Conservation (phyloP, 1,140 invertebrate genomes). For the Triops cancriformis region DNA sequence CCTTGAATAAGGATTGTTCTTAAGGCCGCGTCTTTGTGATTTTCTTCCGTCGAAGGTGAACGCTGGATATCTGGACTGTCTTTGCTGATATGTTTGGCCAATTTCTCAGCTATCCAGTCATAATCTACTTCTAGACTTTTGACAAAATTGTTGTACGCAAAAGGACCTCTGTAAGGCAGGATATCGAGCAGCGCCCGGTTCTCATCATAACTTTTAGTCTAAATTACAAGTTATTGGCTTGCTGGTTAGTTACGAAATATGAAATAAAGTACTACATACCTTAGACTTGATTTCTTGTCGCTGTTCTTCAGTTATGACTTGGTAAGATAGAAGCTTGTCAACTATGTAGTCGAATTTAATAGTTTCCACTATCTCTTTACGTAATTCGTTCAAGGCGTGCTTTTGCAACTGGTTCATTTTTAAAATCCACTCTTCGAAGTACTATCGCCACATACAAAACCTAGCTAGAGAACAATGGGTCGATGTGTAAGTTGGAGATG, state of each 20-base stretch:
- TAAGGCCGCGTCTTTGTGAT: constrained; percentile 32
- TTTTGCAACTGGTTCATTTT: constrained; percentile 24
- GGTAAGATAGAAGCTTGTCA: constrained; percentile 32
- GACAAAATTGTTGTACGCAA: constrained; percentile 41
- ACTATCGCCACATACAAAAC: too few species aligned
- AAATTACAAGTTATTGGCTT: constrained; percentile 30
- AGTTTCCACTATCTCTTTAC: constrained; percentile 37
- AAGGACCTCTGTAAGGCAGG: constrained; percentile 31
- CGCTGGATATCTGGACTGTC: constrained; percentile 37
- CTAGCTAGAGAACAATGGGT: not conserved
- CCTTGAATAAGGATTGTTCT: constrained; percentile 35
- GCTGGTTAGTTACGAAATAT: not conserved
- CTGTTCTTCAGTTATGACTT: constrained; percentile 38
- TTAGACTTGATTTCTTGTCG: constrained; percentile 34
- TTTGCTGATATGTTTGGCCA: constrained; percentile 36
- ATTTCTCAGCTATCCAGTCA: constrained; percentile 43
- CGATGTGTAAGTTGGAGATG: not conserved
- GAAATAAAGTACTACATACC: constrained; percentile 1
- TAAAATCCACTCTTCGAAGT: not conserved
- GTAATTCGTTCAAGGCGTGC: constrained; percentile 32
- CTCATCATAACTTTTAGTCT: constrained; percentile 37
- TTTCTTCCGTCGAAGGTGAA: constrained; percentile 38
- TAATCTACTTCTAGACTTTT: constrained; percentile 43
- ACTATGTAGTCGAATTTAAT: constrained; percentile 40
- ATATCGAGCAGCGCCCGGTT: constrained; percentile 39